These are phyloP conservation scores for Manduca sexta DNA, from an alignment of 1,140 invertebrate species.

Conservation along the genomic window DNA sequence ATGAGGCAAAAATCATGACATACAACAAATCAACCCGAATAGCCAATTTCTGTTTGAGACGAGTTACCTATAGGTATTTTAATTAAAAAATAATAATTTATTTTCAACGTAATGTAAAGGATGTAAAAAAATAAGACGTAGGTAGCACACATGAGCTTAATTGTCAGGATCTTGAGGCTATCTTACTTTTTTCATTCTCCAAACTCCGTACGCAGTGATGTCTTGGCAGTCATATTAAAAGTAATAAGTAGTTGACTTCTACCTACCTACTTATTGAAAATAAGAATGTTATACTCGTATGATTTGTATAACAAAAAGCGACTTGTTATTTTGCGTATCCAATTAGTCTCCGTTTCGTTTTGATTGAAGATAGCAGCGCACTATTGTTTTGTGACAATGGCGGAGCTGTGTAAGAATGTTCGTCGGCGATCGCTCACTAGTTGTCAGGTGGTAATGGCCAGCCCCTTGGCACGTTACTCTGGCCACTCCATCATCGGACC, in stretches of 20 bases:
- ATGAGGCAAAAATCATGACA: slow-evolving; percentile 46
- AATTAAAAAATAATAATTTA: slow-evolving; percentile 14
- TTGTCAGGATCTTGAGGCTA: too few species aligned
- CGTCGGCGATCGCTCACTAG: slow-evolving; percentile 49
- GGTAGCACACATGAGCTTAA: too few species aligned
- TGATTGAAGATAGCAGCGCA: slow-evolving; percentile 59
- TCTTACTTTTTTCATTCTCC: too few species aligned
- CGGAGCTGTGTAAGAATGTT: slow-evolving; percentile 39
- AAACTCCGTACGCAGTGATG: too few species aligned
- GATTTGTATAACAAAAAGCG: slow-evolving; percentile 21
- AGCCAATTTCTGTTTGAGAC: slow-evolving; percentile 24
- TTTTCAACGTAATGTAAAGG: neutral
- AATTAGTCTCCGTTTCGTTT: slow-evolving; percentile 66
- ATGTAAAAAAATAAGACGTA: too few species aligned
- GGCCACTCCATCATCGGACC: slow-evolving; percentile 51
- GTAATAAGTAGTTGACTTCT: too few species aligned
- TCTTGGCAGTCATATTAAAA: too few species aligned
- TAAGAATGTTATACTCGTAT: neutral
- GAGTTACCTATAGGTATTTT: slow-evolving; percentile 11
- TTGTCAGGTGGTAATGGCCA: slow-evolving; percentile 60
- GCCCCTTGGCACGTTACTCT: slow-evolving; percentile 29
- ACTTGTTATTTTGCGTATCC: slow-evolving; percentile 44
- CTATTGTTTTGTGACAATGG: slow-evolving; percentile 61
- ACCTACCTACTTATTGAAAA: slow-evolving; percentile 5
- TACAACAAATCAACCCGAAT: slow-evolving; percentile 27